Evolutionary conservation across 2,797 vertebrate species (phyloP).

Genomic region (Parambassis ranga): DNA sequence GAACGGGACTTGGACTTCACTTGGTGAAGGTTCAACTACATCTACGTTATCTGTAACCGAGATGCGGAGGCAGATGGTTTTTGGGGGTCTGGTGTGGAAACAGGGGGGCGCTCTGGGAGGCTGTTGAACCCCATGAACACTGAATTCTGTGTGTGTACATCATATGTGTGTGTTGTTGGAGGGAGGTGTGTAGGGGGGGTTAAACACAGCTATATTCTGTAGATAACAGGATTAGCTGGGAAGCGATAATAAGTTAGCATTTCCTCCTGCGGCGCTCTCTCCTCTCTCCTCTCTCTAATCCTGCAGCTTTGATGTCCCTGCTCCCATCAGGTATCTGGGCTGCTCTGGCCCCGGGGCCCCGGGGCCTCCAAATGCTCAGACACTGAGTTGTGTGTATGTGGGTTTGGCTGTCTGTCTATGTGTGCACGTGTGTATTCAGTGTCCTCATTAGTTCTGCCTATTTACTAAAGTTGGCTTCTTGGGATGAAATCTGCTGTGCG

Average conservation of each 20-base stretch:
- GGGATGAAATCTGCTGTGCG: conserved; percentile 80
- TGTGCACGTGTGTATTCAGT: conserved; percentile 70
- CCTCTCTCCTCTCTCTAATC: conserved; percentile 99
- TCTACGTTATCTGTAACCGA: conserved; percentile 37
- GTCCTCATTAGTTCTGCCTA: conserved; percentile 99
- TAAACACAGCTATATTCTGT: conserved; percentile 99
- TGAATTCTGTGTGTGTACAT: conserved; percentile 51
- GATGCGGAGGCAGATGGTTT: conserved; percentile 48
- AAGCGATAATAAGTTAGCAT: conserved; percentile 99
- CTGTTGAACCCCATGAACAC: conserved; percentile 64
- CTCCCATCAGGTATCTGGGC: conserved; percentile 97
- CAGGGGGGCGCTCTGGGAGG: conserved; percentile 58
- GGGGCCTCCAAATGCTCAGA: conserved; percentile 76
- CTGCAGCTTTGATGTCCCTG: conserved; percentile 99
- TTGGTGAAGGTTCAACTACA: conserved; percentile 5
- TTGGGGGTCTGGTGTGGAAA: conserved; percentile 42
- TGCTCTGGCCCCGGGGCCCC: conserved; percentile 92
- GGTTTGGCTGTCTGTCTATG: conserved; percentile 29
- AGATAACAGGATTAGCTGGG: conserved; percentile 99
- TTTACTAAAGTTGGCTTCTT: conserved; percentile 99
- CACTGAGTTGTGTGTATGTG: conserved; percentile 52
- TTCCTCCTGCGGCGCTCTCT: conserved; percentile 96
- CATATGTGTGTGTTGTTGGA: conserved; percentile 77
- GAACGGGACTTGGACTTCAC: background rate
- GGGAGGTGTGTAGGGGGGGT: conserved; percentile 88